Base-by-base conservation (phyloP, 2,888 invertebrate genomes). In the Lycophotia porphyrea region DNA sequence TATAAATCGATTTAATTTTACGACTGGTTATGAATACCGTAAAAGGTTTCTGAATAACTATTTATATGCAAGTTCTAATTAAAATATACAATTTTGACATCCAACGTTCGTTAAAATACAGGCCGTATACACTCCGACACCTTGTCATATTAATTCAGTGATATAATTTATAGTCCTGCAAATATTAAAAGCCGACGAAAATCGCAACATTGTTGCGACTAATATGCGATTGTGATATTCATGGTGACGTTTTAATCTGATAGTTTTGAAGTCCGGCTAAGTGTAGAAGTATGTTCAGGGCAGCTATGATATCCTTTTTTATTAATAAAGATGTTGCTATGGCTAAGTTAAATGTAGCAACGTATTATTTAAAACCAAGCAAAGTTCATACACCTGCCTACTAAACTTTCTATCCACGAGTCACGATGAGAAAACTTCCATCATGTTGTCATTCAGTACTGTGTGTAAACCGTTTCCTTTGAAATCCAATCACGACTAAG, bases 161-260 rank as follows among this genome's bases (percentile, higher is more conserved):
- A 82, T 64, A 87, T 90, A 93, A 94, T 94, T 93, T 94, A 94
- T 91, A 78, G 90, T 87, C 80, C 78, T 72, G 84, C 85, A 88
- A 89, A 91, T 91, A 90, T 88, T 80, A 87, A 88, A 82, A 81
- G 84, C 86, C 83, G 89, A 88, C 87, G 84, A 88, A 89, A 80
- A 79, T 86, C 78, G 85, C 89, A 89, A 94, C 93, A 91, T 83
- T 90, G 93, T 94, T 92, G 91, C 90, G 85, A 92, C 92, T 91
- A n/a, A n/a, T n/a, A 93, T 91, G 91, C 90, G 86, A 93, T 93
- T 91, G 85, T 92, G 89, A 89, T 91, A 91, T 92, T 88, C 88
- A 87, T 87, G 86, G 80, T 85, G 88, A 93, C 88, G 88, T 90
- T 92, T 91, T 91, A 92, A 93, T 93, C 90, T 88, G 80, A 88